Percentiles rank a stretch among this genome's conserved stretches.
These are phyloP conservation scores for Antechinus flavipes DNA, from an alignment of 2,113 vertebrate species.

Conservation along the genomic window DNA sequence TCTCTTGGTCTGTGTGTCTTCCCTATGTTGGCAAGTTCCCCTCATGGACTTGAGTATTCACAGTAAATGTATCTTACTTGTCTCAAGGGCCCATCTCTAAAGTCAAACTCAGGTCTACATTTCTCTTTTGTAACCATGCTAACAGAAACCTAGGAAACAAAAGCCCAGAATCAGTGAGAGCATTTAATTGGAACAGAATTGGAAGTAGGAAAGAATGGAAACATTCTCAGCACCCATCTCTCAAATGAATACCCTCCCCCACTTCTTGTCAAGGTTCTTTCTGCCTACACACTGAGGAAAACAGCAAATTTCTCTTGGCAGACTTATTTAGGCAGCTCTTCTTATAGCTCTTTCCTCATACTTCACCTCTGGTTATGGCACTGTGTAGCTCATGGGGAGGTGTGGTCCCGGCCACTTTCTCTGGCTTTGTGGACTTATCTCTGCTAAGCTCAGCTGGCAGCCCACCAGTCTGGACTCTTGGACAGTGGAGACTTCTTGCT, in stretches of 20 bases:
- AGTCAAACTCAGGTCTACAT: neutral
- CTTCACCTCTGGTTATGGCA: neutral
- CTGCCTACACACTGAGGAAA: neutral
- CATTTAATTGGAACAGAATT: neutral
- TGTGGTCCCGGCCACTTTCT: neutral
- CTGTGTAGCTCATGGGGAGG: neutral
- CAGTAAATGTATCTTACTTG: neutral
- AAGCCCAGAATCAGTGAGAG: neutral
- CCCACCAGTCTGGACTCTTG: neutral
- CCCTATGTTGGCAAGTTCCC: neutral
- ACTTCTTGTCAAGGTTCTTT: neutral
- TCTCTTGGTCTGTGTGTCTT: neutral
- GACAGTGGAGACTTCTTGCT: neutral
- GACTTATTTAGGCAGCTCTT: neutral
- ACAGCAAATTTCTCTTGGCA: neutral
- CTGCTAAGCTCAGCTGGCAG: neutral
- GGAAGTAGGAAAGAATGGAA: neutral
- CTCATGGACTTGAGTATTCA: neutral
- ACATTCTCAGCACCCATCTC: neutral
- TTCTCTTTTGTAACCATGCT: neutral
- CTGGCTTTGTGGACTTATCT: neutral
- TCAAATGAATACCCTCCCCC: neutral
- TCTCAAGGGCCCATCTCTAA: neutral
- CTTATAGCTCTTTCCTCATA: neutral
- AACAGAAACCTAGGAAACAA: neutral